These are phyloP conservation scores for Hypanus sabinus DNA, from an alignment of 2,113 vertebrate genomes.

Conservation along the genomic window DNA sequence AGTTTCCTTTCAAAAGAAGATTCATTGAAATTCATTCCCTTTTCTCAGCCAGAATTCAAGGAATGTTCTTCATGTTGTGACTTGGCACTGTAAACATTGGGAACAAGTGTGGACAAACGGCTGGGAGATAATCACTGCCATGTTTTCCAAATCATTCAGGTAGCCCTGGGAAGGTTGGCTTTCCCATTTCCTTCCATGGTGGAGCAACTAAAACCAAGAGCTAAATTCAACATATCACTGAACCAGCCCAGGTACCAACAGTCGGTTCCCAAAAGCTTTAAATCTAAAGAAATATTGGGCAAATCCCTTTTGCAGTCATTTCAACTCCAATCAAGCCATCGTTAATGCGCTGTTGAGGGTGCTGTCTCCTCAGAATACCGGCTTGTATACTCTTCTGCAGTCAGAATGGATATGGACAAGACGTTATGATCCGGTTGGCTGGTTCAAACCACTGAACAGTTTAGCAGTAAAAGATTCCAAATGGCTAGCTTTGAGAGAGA, in stretches of 20 bases:
- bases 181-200: neutral
- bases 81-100: neutral
- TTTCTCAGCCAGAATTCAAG: neutral
- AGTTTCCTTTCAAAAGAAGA: neutral
- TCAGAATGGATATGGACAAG: too few species aligned
- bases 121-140: neutral
- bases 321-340: too few species aligned
- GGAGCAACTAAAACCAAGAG: neutral
- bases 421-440: too few species aligned
- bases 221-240: neutral
- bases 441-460: too few species aligned
- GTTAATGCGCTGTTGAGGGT: too few species aligned
- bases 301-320: too few species aligned
- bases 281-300: too few species aligned
- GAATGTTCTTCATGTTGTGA: neutral
- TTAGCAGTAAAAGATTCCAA: too few species aligned
- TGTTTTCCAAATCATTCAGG: neutral
- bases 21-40: neutral
- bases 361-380: too few species aligned
- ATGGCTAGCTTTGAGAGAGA: too few species aligned
- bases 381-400: too few species aligned
- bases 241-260: neutral
- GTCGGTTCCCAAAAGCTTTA: too few species aligned
- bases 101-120: neutral
- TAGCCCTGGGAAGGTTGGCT: neutral